These are phyloP conservation scores for Coregonus clupeaformis DNA, from an alignment of 2,113 vertebrate genomes.

Conservation along the genomic window DNA sequence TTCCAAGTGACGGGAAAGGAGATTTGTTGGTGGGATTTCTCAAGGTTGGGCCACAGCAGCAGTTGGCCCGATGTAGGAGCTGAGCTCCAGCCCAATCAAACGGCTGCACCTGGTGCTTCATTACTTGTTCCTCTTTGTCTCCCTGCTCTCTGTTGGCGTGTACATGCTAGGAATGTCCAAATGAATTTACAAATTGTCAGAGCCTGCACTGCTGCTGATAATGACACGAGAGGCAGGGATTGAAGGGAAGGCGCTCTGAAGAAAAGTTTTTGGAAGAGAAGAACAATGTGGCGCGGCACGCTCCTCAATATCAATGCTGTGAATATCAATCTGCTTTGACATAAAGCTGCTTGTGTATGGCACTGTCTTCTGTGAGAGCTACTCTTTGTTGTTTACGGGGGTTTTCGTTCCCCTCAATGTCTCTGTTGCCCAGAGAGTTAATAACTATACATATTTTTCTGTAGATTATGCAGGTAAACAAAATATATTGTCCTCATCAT, in stretches of 20 bases:
- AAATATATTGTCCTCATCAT: neutral
- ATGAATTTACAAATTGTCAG: conserved; percentile 29
- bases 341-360: conserved; percentile 2
- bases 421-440: neutral
- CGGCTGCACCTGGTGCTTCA: conserved; percentile 51
- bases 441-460: conserved; percentile 18
- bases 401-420: neutral
- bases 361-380: conserved; percentile 17
- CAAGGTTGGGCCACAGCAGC: conserved; percentile 26
- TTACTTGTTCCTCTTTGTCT: conserved; percentile 43
- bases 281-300: conserved; percentile 31
- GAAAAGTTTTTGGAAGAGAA: conserved; percentile 40
- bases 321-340: conserved; percentile 33
- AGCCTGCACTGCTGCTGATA: conserved; percentile 45
- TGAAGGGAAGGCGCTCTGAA: conserved; percentile 13
- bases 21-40: conserved; percentile 37
- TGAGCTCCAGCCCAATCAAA: conserved; percentile 37
- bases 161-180: conserved; percentile 36
- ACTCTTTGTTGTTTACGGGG: conserved; percentile 23
- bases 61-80: conserved; percentile 11
- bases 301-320: conserved; percentile 17
- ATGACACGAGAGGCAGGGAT: conserved; percentile 17
- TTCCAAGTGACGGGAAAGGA: neutral
- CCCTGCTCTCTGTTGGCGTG: conserved; percentile 14
- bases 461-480: conserved; percentile 3